phyloP scores from a whole-genome alignment of 2,888 invertebrate genomes.

The Limnephilus auricula region DNA sequence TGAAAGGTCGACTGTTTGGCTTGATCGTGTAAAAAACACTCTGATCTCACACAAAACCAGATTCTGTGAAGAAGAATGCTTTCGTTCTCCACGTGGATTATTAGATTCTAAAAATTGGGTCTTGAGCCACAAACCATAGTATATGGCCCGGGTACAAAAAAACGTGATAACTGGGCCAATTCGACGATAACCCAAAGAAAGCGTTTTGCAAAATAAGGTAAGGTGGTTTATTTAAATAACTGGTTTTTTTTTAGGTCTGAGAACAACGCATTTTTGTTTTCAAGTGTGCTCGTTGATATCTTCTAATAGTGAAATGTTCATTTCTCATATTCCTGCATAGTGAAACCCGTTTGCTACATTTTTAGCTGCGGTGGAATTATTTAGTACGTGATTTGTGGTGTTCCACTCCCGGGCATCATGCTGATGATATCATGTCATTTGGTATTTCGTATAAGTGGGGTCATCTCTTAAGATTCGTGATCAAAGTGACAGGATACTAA shows the following conservation, averaged over 20 bases:
- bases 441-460: neutral
- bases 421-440: neutral
- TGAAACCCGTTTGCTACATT: neutral
- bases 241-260: neutral
- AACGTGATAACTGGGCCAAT: neutral
- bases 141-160: neutral
- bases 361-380: neutral
- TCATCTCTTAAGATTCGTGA: neutral
- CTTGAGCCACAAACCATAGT: neutral
- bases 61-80: neutral
- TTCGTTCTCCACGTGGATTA: neutral
- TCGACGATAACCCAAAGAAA: neutral
- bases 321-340: neutral
- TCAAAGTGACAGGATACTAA: neutral
- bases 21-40: no score
- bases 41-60: neutral
- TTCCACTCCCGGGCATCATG: neutral
- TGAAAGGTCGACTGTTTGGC: no score
- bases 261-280: neutral
- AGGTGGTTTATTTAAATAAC: neutral
- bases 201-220: neutral
- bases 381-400: neutral
- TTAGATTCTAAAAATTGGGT: neutral
- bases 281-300: neutral
- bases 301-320: neutral